A percentile compares a stretch with the other conserved stretches of the same genome.
Evolutionary conservation across 2,113 vertebrate genomes (phyloP).

Genomic region (Poeciliopsis turrubarensis): DNA sequence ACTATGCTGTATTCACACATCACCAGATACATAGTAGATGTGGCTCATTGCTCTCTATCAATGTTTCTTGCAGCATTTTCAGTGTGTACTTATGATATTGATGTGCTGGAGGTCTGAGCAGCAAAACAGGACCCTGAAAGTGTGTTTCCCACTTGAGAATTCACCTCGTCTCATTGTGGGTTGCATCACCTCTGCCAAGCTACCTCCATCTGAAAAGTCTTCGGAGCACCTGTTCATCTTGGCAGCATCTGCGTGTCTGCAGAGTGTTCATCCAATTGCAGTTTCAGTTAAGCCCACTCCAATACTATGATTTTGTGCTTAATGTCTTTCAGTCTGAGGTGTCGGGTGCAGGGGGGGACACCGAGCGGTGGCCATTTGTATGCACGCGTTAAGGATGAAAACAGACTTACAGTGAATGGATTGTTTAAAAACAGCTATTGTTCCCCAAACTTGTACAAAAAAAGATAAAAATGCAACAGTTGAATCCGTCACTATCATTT

Average conservation of each 20-base stretch:
- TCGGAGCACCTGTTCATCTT: constrained; percentile 45
- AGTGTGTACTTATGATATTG: constrained; percentile 16
- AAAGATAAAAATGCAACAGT: background rate
- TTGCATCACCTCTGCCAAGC: constrained; percentile 61
- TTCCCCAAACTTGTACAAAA: background rate
- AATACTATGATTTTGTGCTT: constrained; percentile 41
- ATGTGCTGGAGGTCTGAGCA: constrained; percentile 14
- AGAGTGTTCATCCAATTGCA: constrained; percentile 27
- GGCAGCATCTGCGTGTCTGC: constrained; percentile 22
- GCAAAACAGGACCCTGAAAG: constrained; percentile 25
- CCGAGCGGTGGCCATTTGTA: constrained; percentile 42
- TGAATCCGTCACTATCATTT: background rate
- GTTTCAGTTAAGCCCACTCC: constrained; percentile 49
- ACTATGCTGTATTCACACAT: constrained; percentile 27
- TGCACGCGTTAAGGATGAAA: constrained; percentile 47
- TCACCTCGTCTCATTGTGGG: constrained; percentile 42
- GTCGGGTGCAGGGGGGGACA: constrained; percentile 12
- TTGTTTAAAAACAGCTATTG: background rate
- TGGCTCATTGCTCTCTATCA: constrained; percentile 29
- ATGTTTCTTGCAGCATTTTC: constrained; percentile 13
- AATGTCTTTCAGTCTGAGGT: constrained; percentile 30
- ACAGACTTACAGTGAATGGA: background rate
- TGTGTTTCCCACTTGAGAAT: constrained; percentile 46
- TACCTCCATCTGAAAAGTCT: constrained; percentile 54
- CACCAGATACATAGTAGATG: constrained; percentile 23